A percentile compares a stretch with the other conserved stretches of the same genome.
phyloP scores from a whole-genome alignment of 2,888 invertebrate genomes.

The Drosophila niveifrons region DNA sequence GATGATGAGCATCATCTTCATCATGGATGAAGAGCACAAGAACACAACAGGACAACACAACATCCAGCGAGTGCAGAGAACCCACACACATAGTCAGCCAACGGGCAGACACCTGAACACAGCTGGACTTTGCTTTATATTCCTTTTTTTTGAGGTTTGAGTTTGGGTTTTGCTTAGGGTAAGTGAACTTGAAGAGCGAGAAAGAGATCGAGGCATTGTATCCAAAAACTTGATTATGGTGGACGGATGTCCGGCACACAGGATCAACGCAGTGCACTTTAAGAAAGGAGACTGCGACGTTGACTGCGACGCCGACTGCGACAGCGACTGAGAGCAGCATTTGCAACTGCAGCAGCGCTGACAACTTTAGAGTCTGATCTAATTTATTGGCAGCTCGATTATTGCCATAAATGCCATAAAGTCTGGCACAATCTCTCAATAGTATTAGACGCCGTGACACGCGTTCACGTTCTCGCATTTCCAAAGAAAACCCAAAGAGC shows the following conservation, averaged over 20 bases:
- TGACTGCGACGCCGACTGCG: not conserved
- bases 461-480: conserved; percentile 57
- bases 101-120: conserved; percentile 19
- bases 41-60: conserved; percentile 20
- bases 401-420: conserved; percentile 36
- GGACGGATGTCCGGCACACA: conserved; percentile 65
- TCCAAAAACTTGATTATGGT: conserved; percentile 52
- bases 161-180: conserved; percentile 22
- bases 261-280: conserved; percentile 23
- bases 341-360: conserved; percentile 28
- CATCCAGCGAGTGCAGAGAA: not conserved
- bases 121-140: conserved; percentile 30
- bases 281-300: not conserved
- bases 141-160: too few relatives aligned
- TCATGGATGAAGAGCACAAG: conserved; percentile 43
- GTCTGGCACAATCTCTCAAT: conserved; percentile 28
- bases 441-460: conserved; percentile 57
- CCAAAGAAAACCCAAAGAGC: conserved; percentile 40
- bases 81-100: conserved; percentile 29
- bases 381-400: conserved; percentile 42
- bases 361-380: conserved; percentile 33
- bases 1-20: conserved; percentile 36
- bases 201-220: conserved; percentile 21
- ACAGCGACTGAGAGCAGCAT: not conserved
- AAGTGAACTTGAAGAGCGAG: conserved; percentile 50